Base-by-base conservation (phyloP, 2,113 vertebrate genomes). In the Grantiella picta region DNA sequence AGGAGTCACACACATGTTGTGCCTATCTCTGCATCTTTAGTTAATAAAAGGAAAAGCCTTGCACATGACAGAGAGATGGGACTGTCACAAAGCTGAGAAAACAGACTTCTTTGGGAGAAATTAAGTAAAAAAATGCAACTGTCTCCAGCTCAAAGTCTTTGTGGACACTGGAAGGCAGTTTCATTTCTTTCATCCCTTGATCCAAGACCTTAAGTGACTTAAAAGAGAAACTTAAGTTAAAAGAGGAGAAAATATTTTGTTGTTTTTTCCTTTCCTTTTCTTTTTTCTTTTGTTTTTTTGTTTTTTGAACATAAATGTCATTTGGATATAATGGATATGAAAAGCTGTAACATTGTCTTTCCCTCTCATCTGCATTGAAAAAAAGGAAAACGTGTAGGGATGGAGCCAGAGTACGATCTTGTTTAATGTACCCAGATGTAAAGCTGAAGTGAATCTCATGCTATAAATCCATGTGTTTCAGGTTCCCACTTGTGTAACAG, bases 391-490 rank as follows among this genome's bases (percentile, higher is more conserved):
- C 11, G 9, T 15, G 63, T 69, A 66, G 21, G 27, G 71, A 61
- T 53, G 33, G 10, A 95, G 45, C 45, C 61, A 65, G 69, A 66
- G 15, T 27, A 21, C 42, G n/a, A 77, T 75, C 49, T 71, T 2
- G 1, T 86, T 87, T 79, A 64, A 82, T 77, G 80, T 36, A 88
- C 57, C 82, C 86, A 97, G 92, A 88, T 93, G 82, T 88, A 90
- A 73, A 1, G 2, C 64, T 94, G 90, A 93, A 93, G 85, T 47
- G 42, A 90, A 77, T 66, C 71, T 92, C 56, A 24, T 10, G 10
- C 22, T 38, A 45, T 45, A 92, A 86, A 93, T 66, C 24, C 50
- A 70, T 66, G 59, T 5, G 29, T 80, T 90, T 83, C 52, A 86
- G 59, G 50, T 79, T 96, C 88, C 42, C 76, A 28, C 54, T 90